phyloP scores from a whole-genome alignment of 2,888 invertebrate genomes.

The Standfussiana lucernea region DNA sequence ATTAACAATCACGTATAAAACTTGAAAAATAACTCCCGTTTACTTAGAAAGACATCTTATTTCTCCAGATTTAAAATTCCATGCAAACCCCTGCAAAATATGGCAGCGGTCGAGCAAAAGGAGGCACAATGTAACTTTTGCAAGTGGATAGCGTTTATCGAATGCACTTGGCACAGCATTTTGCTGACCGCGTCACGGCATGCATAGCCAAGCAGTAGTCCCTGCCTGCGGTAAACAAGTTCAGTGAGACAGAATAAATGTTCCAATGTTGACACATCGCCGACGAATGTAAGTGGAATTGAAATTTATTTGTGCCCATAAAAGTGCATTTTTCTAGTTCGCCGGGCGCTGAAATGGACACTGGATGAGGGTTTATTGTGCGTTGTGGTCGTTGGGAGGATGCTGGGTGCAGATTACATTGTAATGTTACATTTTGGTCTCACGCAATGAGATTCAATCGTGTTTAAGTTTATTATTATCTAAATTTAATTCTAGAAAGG shows the following conservation, averaged over 20 bases:
- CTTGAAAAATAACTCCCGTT: background rate
- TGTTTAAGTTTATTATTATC: background rate
- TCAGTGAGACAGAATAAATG: constrained; percentile 82
- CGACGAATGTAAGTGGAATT: constrained; percentile 66
- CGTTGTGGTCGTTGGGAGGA: constrained; percentile 19
- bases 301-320: constrained; percentile 65
- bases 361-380: constrained; percentile 39
- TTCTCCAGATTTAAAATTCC: constrained; percentile 46
- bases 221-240: constrained; percentile 76
- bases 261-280: constrained; percentile 72
- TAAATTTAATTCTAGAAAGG: background rate
- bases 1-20: background rate
- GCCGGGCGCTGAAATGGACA: constrained; percentile 36
- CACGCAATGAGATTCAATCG: background rate
- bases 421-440: background rate
- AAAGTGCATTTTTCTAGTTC: constrained; percentile 64
- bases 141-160: constrained; percentile 77
- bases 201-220: constrained; percentile 80
- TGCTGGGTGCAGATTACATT: constrained; percentile 21
- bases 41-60: constrained; percentile 14
- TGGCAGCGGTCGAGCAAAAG: constrained; percentile 47
- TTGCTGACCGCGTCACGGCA: constrained; percentile 79
- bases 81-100: constrained; percentile 50
- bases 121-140: constrained; percentile 74
- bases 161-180: constrained; percentile 80